Percentiles rank a stretch among this genome's conserved stretches.
Conservation (phyloP, 2,113 vertebrate species). For the Hystrix brachyura region DNA sequence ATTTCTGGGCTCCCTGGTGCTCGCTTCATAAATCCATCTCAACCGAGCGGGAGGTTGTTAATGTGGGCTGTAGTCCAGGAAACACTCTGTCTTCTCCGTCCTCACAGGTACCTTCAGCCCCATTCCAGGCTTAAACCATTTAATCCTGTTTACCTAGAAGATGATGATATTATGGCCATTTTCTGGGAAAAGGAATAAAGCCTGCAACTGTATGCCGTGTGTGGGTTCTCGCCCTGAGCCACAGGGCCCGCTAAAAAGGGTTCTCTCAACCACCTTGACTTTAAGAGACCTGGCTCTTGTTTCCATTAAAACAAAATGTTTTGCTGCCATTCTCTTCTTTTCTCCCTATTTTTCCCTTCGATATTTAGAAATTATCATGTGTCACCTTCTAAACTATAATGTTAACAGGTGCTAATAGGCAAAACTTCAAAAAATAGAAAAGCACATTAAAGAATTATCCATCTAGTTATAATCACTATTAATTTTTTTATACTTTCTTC, state of each 20-base stretch:
- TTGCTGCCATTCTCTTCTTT: neutral
- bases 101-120: neutral
- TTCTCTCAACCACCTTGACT: neutral
- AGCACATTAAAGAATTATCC: slow-evolving; percentile 11
- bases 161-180: neutral
- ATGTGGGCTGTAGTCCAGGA: neutral
- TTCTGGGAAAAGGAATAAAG: neutral
- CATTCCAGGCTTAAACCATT: neutral
- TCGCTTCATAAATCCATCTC: neutral
- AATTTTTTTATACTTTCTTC: neutral
- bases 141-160: neutral
- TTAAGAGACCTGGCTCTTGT: neutral
- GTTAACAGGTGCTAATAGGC: neutral
- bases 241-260: neutral
- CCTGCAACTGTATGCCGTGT: neutral
- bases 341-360: neutral
- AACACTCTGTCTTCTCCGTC: neutral
- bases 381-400: neutral
- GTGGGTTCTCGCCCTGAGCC: neutral
- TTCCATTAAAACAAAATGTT: neutral
- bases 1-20: neutral
- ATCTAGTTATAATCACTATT: neutral
- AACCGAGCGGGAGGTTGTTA: neutral
- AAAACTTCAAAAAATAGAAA: slow-evolving; percentile 40
- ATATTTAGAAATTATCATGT: neutral